These are phyloP conservation scores for Sinonovacula constricta DNA, from an alignment of 1,140 invertebrate species.

Conservation along the genomic window DNA sequence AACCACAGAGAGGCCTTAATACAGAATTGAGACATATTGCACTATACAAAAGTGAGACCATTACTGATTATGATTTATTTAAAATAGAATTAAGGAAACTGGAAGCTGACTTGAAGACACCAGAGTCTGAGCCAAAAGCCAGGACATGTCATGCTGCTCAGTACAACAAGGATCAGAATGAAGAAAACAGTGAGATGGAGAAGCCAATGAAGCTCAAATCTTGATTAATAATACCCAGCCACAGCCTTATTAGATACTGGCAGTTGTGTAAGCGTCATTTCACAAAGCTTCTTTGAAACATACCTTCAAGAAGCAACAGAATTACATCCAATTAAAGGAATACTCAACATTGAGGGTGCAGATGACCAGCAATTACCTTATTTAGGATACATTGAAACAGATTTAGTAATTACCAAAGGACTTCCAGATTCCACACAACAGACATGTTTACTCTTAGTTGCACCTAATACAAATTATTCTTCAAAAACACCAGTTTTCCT, in stretches of 20 bases:
- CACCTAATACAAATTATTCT: too few species aligned
- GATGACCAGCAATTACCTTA: constrained; percentile 5
- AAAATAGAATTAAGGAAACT: too few species aligned
- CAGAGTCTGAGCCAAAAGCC: too few species aligned
- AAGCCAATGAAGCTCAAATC: background rate
- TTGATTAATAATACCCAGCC: constrained; percentile 2
- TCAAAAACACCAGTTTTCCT: constrained; percentile 9
- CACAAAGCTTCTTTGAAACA: background rate
- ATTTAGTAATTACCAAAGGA: background rate
- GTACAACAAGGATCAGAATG: too few species aligned
- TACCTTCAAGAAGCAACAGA: constrained; percentile 6
- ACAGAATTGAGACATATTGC: too few species aligned
- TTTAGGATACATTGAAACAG: constrained; percentile 9
- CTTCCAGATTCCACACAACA: background rate
- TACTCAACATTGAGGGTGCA: background rate
- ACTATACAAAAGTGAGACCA: too few species aligned
- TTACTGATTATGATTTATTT: too few species aligned
- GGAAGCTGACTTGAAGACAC: too few species aligned
- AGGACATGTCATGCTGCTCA: too few species aligned
- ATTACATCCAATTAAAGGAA: constrained; percentile 5
- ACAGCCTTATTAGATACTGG: constrained; percentile 5
- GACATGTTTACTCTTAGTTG: background rate
- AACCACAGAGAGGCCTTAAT: too few species aligned
- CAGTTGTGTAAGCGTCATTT: constrained; percentile 7
- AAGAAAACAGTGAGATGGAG: too few species aligned